Conservation (phyloP, 2,888 invertebrate species). For the Acanthococcus lagerstroemiae region DNA sequence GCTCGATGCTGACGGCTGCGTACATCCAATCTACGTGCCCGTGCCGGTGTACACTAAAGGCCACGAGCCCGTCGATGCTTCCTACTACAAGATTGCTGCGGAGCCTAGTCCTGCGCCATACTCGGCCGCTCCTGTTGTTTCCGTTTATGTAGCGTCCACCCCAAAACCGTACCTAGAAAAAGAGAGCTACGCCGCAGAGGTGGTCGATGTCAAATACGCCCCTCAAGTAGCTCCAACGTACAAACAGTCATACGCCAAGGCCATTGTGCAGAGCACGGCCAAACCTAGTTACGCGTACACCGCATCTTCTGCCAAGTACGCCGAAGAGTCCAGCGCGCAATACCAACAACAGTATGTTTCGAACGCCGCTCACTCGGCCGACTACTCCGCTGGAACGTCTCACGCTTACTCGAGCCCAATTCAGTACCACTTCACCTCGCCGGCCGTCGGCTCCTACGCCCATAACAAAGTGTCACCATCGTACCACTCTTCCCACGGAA, state of each 20-base stretch:
- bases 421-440: constrained; percentile 18
- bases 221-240: not conserved
- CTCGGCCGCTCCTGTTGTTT: constrained; percentile 8
- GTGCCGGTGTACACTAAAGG: constrained; percentile 20
- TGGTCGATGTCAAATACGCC: constrained; percentile 17
- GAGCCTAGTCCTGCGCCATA: constrained; percentile 15
- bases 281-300: constrained; percentile 16
- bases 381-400: constrained; percentile 4
- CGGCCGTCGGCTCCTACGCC: constrained; percentile 7
- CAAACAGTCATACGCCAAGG: constrained; percentile 7
- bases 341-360: constrained; percentile 4
- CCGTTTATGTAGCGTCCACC: constrained; percentile 22
- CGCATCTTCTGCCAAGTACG: constrained; percentile 18
- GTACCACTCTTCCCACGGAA: not conserved
- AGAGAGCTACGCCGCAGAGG: constrained; percentile 13
- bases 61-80: constrained; percentile 1
- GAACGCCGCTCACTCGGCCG: not conserved
- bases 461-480: not conserved
- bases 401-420: constrained; percentile 13
- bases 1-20: constrained; percentile 13
- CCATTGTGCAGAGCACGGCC: constrained; percentile 4
- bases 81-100: constrained; percentile 2
- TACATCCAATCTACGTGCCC: constrained; percentile 22
- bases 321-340: constrained; percentile 11
- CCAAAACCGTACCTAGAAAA: constrained; percentile 11